Conservation (phyloP, 1,140 invertebrate genomes). For the Halictus rubicundus region DNA sequence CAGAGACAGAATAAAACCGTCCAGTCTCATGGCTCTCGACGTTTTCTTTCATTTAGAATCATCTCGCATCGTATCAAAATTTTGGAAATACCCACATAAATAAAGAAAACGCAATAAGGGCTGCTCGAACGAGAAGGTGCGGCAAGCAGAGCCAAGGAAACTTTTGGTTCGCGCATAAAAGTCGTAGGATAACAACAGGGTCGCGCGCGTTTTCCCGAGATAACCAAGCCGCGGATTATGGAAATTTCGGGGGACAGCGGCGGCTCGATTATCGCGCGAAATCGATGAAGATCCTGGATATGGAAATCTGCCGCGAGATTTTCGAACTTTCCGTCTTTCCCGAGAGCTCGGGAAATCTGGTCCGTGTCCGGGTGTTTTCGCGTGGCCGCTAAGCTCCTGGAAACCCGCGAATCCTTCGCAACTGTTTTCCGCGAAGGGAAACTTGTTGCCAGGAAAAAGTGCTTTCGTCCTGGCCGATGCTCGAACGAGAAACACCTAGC, state of each 20-base stretch:
- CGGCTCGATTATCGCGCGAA: conserved; percentile 6
- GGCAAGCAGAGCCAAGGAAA: background rate
- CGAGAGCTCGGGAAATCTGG: background rate
- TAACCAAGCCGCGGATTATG: conserved; percentile 1
- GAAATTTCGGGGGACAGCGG: background rate
- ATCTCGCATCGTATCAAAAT: too few species aligned
- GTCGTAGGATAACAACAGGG: too few species aligned
- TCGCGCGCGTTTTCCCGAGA: background rate
- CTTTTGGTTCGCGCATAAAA: background rate
- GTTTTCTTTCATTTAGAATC: too few species aligned
- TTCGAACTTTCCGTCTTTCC: conserved; percentile 1
- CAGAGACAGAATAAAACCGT: too few species aligned
- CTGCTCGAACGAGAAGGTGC: background rate
- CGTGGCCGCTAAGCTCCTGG: background rate
- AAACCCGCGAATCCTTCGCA: background rate
- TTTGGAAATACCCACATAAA: too few species aligned
- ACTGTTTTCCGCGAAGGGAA: background rate
- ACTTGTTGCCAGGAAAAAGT: background rate
- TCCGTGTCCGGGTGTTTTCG: background rate
- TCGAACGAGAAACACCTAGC: too few species aligned
- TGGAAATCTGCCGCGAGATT: conserved; percentile 1
- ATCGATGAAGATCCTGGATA: conserved; percentile 14
- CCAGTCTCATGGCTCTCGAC: too few species aligned
- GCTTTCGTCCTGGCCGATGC: background rate
- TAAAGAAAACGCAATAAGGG: too few species aligned